These are phyloP conservation scores for Griposia aprilina DNA, from an alignment of 2,888 invertebrate species.

Conservation along the genomic window DNA sequence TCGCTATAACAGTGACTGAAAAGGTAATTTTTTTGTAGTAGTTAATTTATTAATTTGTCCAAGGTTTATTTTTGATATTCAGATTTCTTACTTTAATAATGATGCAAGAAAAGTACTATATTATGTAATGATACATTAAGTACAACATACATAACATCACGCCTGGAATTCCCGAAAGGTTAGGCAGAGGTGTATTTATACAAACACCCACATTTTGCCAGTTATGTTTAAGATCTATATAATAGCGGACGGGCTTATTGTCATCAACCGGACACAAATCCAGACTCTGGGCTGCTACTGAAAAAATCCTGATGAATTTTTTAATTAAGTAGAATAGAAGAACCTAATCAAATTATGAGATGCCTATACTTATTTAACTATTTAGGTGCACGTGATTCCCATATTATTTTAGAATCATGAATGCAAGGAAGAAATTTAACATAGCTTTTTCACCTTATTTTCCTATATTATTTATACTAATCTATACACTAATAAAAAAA, in stretches of 20 bases:
- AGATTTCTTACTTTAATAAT: neutral
- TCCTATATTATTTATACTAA: no score
- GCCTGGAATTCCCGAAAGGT: no score
- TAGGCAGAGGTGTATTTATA: no score
- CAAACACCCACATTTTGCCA: no score
- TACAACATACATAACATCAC: no score
- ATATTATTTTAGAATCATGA: neutral
- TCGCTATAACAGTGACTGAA: neutral
- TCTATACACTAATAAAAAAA: no score
- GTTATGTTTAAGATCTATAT: no score
- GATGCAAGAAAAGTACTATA: no score
- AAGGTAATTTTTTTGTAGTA: neutral
- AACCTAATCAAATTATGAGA: neutral
- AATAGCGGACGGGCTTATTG: no score
- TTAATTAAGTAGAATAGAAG: neutral
- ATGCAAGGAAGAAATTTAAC: neutral
- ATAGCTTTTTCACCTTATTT: neutral
- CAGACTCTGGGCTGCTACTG: no score
- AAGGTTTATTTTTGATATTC: neutral
- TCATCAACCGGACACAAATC: no score
- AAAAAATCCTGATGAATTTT: neutral
- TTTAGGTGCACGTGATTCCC: neutral
- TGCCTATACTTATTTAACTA: neutral
- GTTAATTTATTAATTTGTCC: neutral
- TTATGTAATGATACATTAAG: no score